These are phyloP conservation scores for Prolemur simus DNA, from an alignment of 2,113 vertebrate species.

Conservation along the genomic window DNA sequence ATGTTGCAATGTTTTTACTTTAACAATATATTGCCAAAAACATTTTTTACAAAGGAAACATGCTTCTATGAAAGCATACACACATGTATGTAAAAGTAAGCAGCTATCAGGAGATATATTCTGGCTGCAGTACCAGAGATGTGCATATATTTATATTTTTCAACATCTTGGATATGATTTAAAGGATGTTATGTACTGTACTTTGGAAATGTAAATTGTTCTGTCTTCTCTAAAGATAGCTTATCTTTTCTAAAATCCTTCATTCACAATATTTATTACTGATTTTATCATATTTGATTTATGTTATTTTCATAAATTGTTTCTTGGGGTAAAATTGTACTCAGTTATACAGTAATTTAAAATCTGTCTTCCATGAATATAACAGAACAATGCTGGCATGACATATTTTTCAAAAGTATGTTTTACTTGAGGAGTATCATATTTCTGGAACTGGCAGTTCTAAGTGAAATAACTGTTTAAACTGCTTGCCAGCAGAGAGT, in stretches of 20 bases:
- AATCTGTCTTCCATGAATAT: constrained; percentile 48
- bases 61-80: background rate
- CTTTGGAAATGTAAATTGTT: constrained; percentile 65
- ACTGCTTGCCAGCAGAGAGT: constrained; percentile 33
- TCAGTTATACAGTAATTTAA: constrained; percentile 65
- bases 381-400: constrained; percentile 36
- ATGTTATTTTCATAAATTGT: constrained; percentile 72
- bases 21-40: background rate
- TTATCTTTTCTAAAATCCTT: constrained; percentile 63
- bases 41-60: background rate
- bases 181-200: constrained; percentile 23
- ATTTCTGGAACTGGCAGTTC: constrained; percentile 58
- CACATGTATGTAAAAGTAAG: background rate
- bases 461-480: constrained; percentile 65
- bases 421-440: constrained; percentile 68
- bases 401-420: constrained; percentile 49
- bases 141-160: constrained; percentile 62
- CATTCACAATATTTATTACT: constrained; percentile 64
- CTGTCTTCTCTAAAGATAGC: constrained; percentile 49
- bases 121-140: constrained; percentile 6
- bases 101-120: background rate
- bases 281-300: constrained; percentile 68
- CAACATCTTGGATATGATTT: constrained; percentile 56
- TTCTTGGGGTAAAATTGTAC: constrained; percentile 58
- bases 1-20: constrained; percentile 36